Conservation (phyloP, 1,140 invertebrate genomes). For the Megalopta genalis region DNA sequence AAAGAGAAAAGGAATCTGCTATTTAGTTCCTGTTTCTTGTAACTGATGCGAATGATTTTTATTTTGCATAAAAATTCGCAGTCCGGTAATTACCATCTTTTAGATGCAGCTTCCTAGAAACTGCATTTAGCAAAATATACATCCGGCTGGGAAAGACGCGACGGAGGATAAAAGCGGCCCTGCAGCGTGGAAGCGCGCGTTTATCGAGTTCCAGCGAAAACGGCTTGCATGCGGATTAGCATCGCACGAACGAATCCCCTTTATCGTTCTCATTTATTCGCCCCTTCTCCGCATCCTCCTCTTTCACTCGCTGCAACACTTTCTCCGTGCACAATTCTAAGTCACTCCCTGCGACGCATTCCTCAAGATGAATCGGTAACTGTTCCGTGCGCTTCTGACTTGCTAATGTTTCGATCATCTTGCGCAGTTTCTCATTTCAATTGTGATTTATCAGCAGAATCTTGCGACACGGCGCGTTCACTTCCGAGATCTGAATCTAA, state of each 20-base stretch:
- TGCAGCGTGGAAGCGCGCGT: neutral
- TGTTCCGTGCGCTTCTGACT: neutral
- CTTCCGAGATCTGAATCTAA: neutral
- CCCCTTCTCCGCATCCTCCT: constrained; percentile 5
- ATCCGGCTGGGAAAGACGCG: neutral
- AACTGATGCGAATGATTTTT: too few species aligned
- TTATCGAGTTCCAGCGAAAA: neutral
- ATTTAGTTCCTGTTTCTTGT: too few species aligned
- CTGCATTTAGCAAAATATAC: neutral
- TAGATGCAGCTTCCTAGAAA: neutral
- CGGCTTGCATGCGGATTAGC: constrained; percentile 2
- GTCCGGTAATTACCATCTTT: too few species aligned
- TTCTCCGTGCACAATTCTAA: constrained; percentile 21
- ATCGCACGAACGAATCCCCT: constrained; percentile 15
- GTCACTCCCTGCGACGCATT: constrained; percentile 22
- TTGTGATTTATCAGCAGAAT: neutral
- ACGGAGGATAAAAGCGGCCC: neutral
- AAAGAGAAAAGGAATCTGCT: too few species aligned
- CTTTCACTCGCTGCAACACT: constrained; percentile 20
- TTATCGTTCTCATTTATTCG: constrained; percentile 15
- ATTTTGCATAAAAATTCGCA: too few species aligned
- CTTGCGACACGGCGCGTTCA: neutral
- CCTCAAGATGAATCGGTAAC: neutral
- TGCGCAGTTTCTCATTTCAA: neutral
- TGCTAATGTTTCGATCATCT: neutral